phyloP scores from a whole-genome alignment of 30 jellyfish, hydroid and myxozoan species.

The Nemopilema nomurai region DNA sequence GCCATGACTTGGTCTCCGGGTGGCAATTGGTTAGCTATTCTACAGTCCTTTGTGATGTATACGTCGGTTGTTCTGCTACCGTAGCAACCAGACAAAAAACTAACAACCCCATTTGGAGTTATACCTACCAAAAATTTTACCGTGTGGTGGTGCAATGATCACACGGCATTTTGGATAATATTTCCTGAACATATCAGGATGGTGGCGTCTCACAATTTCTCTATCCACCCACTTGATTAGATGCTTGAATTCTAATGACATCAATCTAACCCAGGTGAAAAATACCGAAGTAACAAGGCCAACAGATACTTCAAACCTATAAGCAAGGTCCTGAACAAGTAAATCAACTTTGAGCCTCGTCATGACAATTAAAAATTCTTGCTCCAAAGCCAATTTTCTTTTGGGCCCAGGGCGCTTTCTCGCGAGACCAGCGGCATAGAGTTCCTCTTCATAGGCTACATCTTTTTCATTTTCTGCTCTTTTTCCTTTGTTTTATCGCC shows the following conservation, averaged over 20 bases:
- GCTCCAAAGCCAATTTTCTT: slow-evolving; percentile 29
- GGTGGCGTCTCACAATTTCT: background rate
- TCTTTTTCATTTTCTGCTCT: slow-evolving; percentile 24
- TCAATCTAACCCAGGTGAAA: slow-evolving; percentile 42
- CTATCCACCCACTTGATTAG: slow-evolving; percentile 53
- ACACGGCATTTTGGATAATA: slow-evolving; percentile 43
- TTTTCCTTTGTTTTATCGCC: too few relatives aligned
- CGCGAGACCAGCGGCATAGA: background rate
- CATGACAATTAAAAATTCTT: slow-evolving; percentile 21
- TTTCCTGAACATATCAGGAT: slow-evolving; percentile 25
- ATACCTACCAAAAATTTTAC: slow-evolving; percentile 44
- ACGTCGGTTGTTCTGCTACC: slow-evolving; percentile 44
- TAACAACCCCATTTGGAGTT: slow-evolving; percentile 63
- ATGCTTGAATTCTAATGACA: slow-evolving; percentile 13
- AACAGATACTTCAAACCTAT: slow-evolving; percentile 22
- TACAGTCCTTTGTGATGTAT: slow-evolving; percentile 29
- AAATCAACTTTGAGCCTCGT: slow-evolving; percentile 23
- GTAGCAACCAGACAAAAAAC: slow-evolving; percentile 33
- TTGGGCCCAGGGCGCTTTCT: background rate
- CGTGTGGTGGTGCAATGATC: slow-evolving; percentile 54
- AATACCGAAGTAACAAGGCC: slow-evolving; percentile 15
- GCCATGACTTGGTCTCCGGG: slow-evolving; percentile 70
- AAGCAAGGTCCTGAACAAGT: slow-evolving; percentile 23
- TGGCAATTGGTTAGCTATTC: slow-evolving; percentile 3
- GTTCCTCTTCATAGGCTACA: background rate